Percentiles rank a stretch among this genome's conserved stretches.
Evolutionary conservation across 2,888 invertebrate genomes (phyloP).

Genomic region (Pandemis corylana): DNA sequence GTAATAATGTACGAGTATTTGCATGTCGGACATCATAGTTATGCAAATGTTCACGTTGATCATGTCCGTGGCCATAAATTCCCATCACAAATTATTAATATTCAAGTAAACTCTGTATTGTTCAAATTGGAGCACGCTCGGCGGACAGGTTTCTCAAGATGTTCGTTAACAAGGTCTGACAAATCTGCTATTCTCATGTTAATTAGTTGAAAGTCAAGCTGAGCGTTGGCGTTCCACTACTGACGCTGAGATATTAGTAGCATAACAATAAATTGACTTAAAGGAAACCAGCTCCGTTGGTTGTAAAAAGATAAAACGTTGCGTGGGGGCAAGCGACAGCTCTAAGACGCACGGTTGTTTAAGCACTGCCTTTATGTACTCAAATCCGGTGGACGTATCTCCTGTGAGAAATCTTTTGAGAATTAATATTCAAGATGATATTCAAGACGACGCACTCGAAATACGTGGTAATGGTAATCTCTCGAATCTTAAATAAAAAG

Average conservation of each 20-base stretch:
- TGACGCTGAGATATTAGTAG: constrained; percentile 72
- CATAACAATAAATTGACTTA: constrained; percentile 78
- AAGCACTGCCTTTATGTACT: constrained; percentile 75
- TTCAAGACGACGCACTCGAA: constrained; percentile 18
- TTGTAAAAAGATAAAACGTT: constrained; percentile 77
- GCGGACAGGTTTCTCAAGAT: constrained; percentile 38
- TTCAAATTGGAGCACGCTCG: constrained; percentile 27
- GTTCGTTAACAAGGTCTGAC: constrained; percentile 42
- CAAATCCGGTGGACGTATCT: constrained; percentile 61
- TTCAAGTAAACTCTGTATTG: constrained; percentile 7
- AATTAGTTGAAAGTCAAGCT: constrained; percentile 69
- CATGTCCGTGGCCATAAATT: background rate
- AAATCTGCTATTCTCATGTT: constrained; percentile 65
- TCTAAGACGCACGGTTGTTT: constrained; percentile 70
- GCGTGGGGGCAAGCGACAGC: constrained; percentile 74
- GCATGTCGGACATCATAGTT: background rate
- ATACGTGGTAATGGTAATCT: background rate
- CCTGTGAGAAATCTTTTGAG: constrained; percentile 45
- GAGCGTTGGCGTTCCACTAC: constrained; percentile 70
- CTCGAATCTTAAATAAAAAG: constrained; percentile 12
- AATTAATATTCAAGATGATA: constrained; percentile 36
- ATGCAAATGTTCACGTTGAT: background rate
- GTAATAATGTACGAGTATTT: background rate
- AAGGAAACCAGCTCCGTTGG: constrained; percentile 74
- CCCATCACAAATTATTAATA: constrained; percentile 5